Evolutionary conservation across 2,113 vertebrate species (phyloP).

Genomic region (Semnopithecus entellus): DNA sequence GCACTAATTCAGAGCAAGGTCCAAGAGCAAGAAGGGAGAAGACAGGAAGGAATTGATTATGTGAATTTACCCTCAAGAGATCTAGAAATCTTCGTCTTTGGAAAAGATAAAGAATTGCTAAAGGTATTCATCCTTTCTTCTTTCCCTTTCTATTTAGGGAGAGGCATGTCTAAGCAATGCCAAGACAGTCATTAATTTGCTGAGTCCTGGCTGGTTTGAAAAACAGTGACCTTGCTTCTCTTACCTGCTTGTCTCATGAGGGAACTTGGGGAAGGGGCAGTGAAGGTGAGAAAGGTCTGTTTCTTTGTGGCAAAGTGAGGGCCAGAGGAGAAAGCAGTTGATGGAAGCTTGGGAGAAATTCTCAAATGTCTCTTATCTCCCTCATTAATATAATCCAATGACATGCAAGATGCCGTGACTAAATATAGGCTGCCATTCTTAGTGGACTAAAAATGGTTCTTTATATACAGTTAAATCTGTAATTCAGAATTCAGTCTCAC

Average conservation of each 20-base stretch:
- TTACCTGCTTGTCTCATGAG: background rate
- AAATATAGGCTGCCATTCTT: background rate
- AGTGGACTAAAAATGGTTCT: conserved; percentile 47
- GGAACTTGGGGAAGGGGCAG: background rate
- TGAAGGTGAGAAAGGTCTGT: background rate
- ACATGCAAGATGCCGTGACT: background rate
- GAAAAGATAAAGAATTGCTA: background rate
- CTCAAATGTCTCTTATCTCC: background rate
- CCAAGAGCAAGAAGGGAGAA: background rate
- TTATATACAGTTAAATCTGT: background rate
- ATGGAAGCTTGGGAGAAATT: background rate
- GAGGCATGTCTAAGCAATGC: background rate
- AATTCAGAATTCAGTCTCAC: background rate
- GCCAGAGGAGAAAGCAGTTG: background rate
- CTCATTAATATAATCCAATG: background rate
- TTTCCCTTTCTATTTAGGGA: background rate
- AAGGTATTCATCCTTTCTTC: background rate
- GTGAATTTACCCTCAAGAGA: background rate
- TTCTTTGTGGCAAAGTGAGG: conserved; percentile 65
- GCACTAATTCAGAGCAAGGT: background rate
- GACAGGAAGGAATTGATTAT: background rate
- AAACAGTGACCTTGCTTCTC: background rate
- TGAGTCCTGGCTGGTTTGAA: background rate
- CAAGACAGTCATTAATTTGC: background rate
- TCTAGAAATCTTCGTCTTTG: background rate